Evolutionary conservation across 2,797 vertebrate genomes (phyloP).

Genomic region (Danio kyathit): DNA sequence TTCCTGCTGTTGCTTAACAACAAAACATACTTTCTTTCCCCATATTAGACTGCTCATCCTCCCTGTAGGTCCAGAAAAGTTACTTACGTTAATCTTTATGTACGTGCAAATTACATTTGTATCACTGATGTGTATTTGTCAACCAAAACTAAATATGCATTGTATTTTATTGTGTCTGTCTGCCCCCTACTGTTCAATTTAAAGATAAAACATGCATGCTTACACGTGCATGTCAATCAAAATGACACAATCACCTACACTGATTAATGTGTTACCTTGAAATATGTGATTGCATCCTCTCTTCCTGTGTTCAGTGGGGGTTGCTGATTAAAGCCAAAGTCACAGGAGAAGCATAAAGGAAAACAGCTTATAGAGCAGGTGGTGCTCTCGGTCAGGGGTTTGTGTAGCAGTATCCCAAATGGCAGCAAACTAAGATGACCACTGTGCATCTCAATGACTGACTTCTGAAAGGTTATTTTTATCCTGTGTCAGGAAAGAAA

Average conservation of each 20-base stretch:
- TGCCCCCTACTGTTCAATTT: conserved; percentile 38
- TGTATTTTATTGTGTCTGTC: background rate
- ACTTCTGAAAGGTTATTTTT: conserved; percentile 45
- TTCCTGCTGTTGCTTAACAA: too few relatives aligned
- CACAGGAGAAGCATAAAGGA: conserved; percentile 28
- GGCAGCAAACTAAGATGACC: conserved; percentile 40
- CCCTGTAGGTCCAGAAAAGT: background rate
- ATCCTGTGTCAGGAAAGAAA: conserved; percentile 19
- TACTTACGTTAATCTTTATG: background rate
- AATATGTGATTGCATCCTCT: background rate
- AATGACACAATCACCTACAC: background rate
- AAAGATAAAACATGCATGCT: background rate
- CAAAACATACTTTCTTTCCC: too few relatives aligned
- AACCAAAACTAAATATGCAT: background rate
- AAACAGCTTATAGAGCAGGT: conserved; percentile 47
- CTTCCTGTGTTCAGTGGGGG: conserved; percentile 29
- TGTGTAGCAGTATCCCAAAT: conserved; percentile 14
- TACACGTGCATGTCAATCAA: background rate
- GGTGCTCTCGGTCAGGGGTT: conserved; percentile 44
- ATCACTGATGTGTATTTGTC: background rate
- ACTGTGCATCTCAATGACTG: conserved; percentile 24
- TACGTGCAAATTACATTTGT: background rate
- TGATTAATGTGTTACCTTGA: conserved; percentile 17
- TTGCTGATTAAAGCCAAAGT: conserved; percentile 11
- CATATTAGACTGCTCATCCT: background rate